Conservation (phyloP, 2,113 vertebrate genomes). For the Hyperopisus bebe region DNA sequence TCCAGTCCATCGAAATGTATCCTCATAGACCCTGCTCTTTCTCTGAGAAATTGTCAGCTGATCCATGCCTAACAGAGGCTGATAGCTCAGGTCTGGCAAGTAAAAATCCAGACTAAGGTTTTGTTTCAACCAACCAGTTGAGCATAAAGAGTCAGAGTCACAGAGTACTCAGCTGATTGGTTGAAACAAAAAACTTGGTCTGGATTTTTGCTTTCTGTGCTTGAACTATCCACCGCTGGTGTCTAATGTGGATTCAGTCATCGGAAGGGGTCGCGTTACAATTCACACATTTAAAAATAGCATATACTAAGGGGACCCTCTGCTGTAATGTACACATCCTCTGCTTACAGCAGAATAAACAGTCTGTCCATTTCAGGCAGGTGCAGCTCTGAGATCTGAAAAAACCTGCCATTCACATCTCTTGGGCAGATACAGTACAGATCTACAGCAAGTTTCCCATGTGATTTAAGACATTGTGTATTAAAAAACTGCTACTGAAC, state of each 20-base stretch:
- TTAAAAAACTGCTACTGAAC: background rate
- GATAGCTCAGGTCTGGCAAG: background rate
- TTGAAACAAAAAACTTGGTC: background rate
- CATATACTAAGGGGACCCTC: background rate
- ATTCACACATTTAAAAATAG: background rate
- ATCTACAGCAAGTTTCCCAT: background rate
- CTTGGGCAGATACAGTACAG: background rate
- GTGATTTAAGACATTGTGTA: background rate
- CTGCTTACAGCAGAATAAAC: background rate
- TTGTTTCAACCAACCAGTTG: background rate
- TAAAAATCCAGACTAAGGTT: background rate
- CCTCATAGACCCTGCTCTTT: background rate
- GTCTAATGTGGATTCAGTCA: background rate
- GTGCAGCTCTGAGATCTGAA: background rate
- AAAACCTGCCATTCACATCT: background rate
- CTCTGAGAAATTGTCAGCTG: background rate
- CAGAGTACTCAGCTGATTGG: background rate
- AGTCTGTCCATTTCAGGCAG: background rate
- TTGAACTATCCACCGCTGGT: background rate
- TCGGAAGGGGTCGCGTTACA: background rate
- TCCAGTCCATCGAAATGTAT: background rate
- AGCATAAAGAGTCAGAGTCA: background rate
- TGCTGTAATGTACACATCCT: background rate
- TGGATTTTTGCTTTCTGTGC: background rate
- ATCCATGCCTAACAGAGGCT: background rate